These are phyloP conservation scores for Luidia sarsii DNA, from an alignment of 53 echinoderm and acorn worm species.

Conservation along the genomic window DNA sequence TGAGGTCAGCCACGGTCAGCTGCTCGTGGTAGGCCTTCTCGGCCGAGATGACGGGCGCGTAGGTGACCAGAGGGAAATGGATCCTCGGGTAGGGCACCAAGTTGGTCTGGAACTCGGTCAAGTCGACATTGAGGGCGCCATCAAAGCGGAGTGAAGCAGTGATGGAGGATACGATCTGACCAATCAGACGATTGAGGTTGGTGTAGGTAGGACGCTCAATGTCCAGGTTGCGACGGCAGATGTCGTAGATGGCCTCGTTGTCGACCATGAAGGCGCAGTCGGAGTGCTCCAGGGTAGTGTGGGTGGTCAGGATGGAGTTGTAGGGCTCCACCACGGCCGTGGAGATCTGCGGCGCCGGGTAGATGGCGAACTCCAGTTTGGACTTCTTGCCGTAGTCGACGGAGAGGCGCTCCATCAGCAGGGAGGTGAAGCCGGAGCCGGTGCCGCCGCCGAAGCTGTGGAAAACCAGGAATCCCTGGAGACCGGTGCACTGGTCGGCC, in stretches of 20 bases:
- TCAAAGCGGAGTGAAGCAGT: no score
- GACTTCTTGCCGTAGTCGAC: conserved; percentile 99
- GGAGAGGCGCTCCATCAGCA: conserved; percentile 70
- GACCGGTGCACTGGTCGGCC: no score
- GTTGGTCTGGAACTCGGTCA: conserved; percentile 98
- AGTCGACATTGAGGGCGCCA: conserved; percentile 94
- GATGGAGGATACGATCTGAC: conserved; percentile 85
- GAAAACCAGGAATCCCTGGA: no score
- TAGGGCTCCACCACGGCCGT: conserved; percentile 65
- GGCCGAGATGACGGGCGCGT: conserved; percentile 87
- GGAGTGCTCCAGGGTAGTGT: conserved; percentile 83
- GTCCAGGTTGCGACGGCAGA: conserved; percentile 87
- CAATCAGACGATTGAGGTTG: conserved; percentile 86
- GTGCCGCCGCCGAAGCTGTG: conserved; percentile 57
- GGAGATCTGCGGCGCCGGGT: conserved; percentile 59
- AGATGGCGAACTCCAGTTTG: conserved; percentile 87
- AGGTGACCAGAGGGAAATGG: conserved; percentile 88
- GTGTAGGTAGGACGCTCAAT: conserved; percentile 90
- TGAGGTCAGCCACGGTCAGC: conserved; percentile 81
- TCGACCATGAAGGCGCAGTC: conserved; percentile 93
- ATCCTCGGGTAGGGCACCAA: conserved; percentile 95
- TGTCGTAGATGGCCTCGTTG: conserved; percentile 92
- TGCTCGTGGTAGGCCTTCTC: conserved; percentile 95
- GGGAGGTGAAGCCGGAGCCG: conserved; percentile 64
- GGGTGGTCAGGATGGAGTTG: conserved; percentile 87